A percentile compares a stretch with the other conserved stretches of the same genome.
Evolutionary conservation across 23 tunicate genomes (phyloP).

Genomic region (Phallusia fumigata): DNA sequence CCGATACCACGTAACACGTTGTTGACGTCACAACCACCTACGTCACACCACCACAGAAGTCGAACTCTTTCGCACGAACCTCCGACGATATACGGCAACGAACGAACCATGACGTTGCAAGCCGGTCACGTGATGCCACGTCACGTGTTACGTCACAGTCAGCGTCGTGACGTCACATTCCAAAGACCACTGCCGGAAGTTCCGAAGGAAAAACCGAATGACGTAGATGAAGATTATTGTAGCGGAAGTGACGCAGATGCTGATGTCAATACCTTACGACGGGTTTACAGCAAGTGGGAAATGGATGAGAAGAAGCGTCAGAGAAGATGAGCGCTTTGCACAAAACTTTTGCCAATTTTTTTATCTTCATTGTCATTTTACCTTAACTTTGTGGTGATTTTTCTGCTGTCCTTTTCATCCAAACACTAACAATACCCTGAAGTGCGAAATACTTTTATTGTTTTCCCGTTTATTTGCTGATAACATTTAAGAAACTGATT

Average conservation of each 20-base stretch:
- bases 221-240: constrained; percentile 51
- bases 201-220: not conserved
- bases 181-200: not conserved
- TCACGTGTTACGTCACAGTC: not conserved
- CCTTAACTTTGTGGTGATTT: too few species aligned
- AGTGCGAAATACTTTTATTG: too few species aligned
- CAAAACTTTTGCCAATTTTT: too few species aligned
- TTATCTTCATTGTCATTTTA: too few species aligned
- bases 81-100: not conserved
- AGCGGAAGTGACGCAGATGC: constrained; percentile 55
- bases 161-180: constrained; percentile 2
- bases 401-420: too few species aligned
- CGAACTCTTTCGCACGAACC: not conserved
- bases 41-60: not conserved
- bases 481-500: too few species aligned
- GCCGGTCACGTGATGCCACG: not conserved
- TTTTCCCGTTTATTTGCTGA: too few species aligned
- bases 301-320: constrained; percentile 27
- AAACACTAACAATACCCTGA: too few species aligned
- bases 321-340: not conserved
- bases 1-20: not conserved
- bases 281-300: constrained; percentile 47
- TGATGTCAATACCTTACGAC: constrained; percentile 25
- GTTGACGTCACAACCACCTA: not conserved
- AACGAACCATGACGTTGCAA: constrained; percentile 2